These are phyloP conservation scores for Psilopogon haemacephalus DNA, from an alignment of 2,113 vertebrate genomes.

Conservation along the genomic window DNA sequence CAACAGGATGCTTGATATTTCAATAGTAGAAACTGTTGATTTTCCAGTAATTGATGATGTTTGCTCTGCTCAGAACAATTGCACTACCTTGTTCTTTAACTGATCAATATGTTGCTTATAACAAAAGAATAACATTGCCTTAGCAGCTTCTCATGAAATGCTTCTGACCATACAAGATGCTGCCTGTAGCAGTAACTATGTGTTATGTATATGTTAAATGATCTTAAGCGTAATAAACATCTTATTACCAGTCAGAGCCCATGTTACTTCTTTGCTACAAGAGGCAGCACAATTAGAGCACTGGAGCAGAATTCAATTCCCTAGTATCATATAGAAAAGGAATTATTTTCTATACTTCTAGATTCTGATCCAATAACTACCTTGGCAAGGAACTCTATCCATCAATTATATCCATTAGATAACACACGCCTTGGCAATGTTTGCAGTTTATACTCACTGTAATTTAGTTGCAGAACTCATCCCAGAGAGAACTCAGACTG, in stretches of 20 bases:
- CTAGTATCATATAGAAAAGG: background rate
- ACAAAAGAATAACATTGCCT: background rate
- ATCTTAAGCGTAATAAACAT: background rate
- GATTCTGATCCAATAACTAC: slow-evolving; percentile 29
- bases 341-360: background rate
- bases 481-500: background rate
- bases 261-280: background rate
- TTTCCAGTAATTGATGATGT: background rate
- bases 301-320: background rate
- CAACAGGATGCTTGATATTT: background rate
- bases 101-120: background rate
- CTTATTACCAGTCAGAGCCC: background rate
- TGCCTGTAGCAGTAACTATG: background rate
- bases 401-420: background rate
- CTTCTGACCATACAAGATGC: background rate
- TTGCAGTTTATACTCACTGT: background rate
- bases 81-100: background rate
- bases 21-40: background rate
- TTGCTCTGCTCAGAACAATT: background rate
- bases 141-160: background rate
- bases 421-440: background rate
- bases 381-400: background rate
- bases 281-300: background rate
- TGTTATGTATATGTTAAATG: background rate
- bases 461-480: background rate